Evolutionary conservation across 2,113 vertebrate species (phyloP), one percentile per base, ranked within the genome.

Genomic region (Halichoeres trimaculatus): DNA sequence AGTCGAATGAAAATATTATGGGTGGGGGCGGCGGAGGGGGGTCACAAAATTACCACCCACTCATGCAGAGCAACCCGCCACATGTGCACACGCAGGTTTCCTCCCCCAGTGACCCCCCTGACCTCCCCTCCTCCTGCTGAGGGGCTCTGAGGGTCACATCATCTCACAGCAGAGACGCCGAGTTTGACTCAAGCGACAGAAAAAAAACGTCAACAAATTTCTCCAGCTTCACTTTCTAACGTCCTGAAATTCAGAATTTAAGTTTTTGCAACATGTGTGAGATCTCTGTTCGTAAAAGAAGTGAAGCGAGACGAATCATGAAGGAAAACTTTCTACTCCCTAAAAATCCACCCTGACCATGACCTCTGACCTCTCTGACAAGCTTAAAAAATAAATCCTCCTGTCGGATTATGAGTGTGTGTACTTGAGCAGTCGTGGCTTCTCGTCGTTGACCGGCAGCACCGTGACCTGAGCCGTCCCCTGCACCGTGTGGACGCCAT

Each of bases 391-490:
- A 67, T 45, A 19, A 45, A 45, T 45, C 70, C 76, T 60, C 53
- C 11, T 16, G 10, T 22, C n/a, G 26, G 45, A 23, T 48, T 26
- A 53, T 17, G 41, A 54, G 57, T 61, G 45, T 19, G 19, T 53
- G 57, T 92, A 95, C 93, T 92, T 93, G 85, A 93, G 85, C 78
- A 95, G 91, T 78, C 80, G 90, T 48, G 94, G 95, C 62, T 85
- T 93, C 94, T 97, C 90, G 87, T 96, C 92, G 83, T 96, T 97
- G 94, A 96, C 93, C 88, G 95, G 93, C 93, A 93, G 91, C 91
- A 97, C 94, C 58, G 89, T 92, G 93, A 96, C 91, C 80, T 90
- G 86, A 71, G 94, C 91, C 68, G 92, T 95, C 90, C 92, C 93
- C 90, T 93, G 91, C 82, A 96, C 95, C 88, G 93, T 85, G 91